Evolutionary conservation across 2,113 vertebrate genomes (phyloP), one percentile per base, ranked within the genome.

Genomic region (Tamias sibiricus): DNA sequence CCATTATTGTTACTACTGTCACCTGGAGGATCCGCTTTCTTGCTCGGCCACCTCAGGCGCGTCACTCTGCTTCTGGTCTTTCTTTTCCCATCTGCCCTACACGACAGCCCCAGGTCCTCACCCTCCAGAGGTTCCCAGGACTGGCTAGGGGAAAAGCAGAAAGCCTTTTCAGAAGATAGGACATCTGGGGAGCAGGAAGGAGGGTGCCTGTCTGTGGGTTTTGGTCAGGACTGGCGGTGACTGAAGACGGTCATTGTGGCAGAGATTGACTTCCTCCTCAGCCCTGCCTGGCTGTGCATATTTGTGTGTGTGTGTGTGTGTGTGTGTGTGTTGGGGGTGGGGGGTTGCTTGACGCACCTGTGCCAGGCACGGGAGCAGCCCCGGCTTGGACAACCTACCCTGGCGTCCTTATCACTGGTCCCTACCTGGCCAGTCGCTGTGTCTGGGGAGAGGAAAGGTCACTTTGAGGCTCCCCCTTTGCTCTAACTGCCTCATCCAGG

Each of bases 381-480:
- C 72, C 0, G 0, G 83, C 90, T 30, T 12, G 28, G 87, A 71
- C 84, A 71, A 4, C n/a, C 52, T 26, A n/a, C 42, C 66, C 87
- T 8, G 74, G 80, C 1, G 6, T 47, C 6, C 96, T 98, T 98
- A 98, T 98, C 98, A n/a, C 62, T 77, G 20, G 74, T 52, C 83
- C 95, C 89, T 72, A 30, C 89, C 35, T 64, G 82, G 91, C 49
- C 24, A 84, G 96, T 97, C 81, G 54, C 93, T 81, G 69, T 91
- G 92, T 94, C 97, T 96, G 94, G 95, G 95, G 84, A 96, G 81
- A 97, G 95, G 93, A 98, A 98, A 97, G 97, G 98, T 98, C 98
- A 98, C 98, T 98, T 98, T 97, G 98, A 98, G 68, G 92, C 95
- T 97, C 98, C 90, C 81, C 92, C 82, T 79, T 47, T 57, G 30